A percentile compares a stretch with the other conserved stretches of the same genome.
These are phyloP conservation scores for Gonioctena quinquepunctata DNA, from an alignment of 1,140 invertebrate species.

Conservation along the genomic window DNA sequence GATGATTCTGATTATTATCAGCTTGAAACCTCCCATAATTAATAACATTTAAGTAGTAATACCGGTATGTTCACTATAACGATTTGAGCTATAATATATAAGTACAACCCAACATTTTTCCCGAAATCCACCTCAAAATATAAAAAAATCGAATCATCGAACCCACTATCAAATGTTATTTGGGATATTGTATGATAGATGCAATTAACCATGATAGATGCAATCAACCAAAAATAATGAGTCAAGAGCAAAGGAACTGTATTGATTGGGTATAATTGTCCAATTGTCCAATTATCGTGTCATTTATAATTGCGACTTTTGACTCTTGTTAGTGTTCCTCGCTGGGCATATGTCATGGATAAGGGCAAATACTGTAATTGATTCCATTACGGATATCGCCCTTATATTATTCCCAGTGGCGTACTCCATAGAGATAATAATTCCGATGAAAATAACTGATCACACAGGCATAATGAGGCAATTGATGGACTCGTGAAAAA, in stretches of 20 bases:
- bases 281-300: conserved; percentile 33
- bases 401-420: neutral
- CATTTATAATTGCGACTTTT: conserved; percentile 30
- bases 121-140: neutral
- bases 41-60: too few relatives aligned
- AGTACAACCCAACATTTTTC: too few relatives aligned
- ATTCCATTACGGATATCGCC: conserved; percentile 5
- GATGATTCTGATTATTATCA: too few relatives aligned
- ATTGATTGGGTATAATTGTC: conserved; percentile 32
- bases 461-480: too few relatives aligned
- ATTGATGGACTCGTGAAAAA: too few relatives aligned
- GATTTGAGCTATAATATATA: too few relatives aligned
- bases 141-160: neutral
- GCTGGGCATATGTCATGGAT: conserved; percentile 27
- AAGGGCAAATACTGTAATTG: conserved; percentile 26
- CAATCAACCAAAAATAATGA: conserved; percentile 3
- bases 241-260: conserved; percentile 1
- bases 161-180: neutral
- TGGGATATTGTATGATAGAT: neutral
- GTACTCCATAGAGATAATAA: too few relatives aligned
- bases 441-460: too few relatives aligned
- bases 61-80: too few relatives aligned
- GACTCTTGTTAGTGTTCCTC: conserved; percentile 22
- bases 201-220: neutral
- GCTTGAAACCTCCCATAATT: too few relatives aligned